phyloP scores from a whole-genome alignment of 2,797 vertebrate genomes.

The Chaenodraco wilsoni region DNA sequence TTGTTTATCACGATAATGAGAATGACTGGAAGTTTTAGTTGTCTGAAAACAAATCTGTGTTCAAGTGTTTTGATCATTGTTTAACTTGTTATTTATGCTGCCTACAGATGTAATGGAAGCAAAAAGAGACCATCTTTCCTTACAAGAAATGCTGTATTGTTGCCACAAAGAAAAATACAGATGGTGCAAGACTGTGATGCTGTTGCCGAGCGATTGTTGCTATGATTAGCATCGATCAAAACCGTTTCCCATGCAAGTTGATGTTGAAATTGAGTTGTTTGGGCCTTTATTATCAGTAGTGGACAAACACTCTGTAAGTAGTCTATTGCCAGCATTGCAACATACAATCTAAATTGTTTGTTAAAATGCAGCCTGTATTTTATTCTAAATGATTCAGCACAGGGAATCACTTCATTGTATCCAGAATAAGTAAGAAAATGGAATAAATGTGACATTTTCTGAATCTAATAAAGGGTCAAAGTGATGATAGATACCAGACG shows the following conservation, averaged over 20 bases:
- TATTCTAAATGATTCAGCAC: not conserved
- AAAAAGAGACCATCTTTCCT: conserved; percentile 34
- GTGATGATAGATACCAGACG: not conserved
- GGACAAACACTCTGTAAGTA: not conserved
- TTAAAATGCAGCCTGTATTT: not conserved
- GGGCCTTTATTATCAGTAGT: conserved; percentile 15
- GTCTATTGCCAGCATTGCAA: conserved; percentile 9
- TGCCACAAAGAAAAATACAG: conserved; percentile 38
- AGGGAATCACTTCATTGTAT: not conserved
- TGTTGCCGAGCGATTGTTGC: conserved; percentile 31
- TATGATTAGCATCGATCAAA: conserved; percentile 38
- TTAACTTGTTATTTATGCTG: conserved; percentile 41
- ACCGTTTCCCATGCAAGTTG: conserved; percentile 14
- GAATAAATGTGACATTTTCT: not conserved
- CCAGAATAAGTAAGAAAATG: not conserved
- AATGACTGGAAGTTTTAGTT: conserved; percentile 42
- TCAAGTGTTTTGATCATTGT: conserved; percentile 56
- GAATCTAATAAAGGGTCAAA: not conserved
- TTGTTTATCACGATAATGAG: conserved; percentile 58
- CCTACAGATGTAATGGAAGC: conserved; percentile 33
- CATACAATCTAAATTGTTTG: not conserved
- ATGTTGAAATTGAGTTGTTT: conserved; percentile 19
- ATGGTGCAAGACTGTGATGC: conserved; percentile 19
- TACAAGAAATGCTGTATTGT: conserved; percentile 6
- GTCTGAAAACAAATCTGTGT: conserved; percentile 36